Evolutionary conservation across 2,113 vertebrate genomes (phyloP).

Genomic region (Melanotaenia duboulayi): DNA sequence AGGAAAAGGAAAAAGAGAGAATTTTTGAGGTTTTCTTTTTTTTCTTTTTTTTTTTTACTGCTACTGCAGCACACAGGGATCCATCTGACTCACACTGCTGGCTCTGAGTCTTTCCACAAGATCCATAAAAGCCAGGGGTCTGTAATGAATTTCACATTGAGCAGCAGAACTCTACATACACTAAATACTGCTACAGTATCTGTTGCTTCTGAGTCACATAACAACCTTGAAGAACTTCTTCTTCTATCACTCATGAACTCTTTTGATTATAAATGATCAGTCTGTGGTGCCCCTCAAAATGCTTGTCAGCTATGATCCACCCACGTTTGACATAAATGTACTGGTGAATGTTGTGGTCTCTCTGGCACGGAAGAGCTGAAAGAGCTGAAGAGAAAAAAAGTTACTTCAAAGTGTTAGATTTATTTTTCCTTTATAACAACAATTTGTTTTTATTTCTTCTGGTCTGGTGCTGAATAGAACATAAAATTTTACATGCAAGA

Average conservation of each 20-base stretch:
- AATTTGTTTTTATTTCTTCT: too few species aligned
- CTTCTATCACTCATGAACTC: conserved; percentile 5
- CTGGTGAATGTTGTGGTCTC: background rate
- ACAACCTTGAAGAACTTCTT: conserved; percentile 45
- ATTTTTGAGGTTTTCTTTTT: too few species aligned
- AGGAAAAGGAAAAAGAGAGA: conserved; percentile 8
- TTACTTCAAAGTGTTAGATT: too few species aligned
- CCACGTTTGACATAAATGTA: background rate
- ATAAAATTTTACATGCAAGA: too few species aligned
- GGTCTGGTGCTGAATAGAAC: too few species aligned
- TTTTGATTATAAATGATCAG: background rate
- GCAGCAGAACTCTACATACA: conserved; percentile 38
- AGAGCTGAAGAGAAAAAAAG: background rate
- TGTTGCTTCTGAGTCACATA: conserved; percentile 54
- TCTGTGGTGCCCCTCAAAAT: conserved; percentile 16
- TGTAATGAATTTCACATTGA: conserved; percentile 77
- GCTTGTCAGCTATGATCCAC: background rate
- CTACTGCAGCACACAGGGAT: conserved; percentile 42
- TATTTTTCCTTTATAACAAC: too few species aligned
- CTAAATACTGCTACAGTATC: conserved; percentile 14
- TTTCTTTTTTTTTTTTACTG: conserved; percentile 42
- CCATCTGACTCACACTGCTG: conserved; percentile 69
- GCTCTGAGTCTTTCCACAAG: conserved; percentile 69
- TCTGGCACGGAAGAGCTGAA: background rate
- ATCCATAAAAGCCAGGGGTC: conserved; percentile 65